Evolutionary conservation across 2,888 invertebrate species (phyloP), one percentile per base, ranked within the genome.

Genomic region (Abscondita cerata): DNA sequence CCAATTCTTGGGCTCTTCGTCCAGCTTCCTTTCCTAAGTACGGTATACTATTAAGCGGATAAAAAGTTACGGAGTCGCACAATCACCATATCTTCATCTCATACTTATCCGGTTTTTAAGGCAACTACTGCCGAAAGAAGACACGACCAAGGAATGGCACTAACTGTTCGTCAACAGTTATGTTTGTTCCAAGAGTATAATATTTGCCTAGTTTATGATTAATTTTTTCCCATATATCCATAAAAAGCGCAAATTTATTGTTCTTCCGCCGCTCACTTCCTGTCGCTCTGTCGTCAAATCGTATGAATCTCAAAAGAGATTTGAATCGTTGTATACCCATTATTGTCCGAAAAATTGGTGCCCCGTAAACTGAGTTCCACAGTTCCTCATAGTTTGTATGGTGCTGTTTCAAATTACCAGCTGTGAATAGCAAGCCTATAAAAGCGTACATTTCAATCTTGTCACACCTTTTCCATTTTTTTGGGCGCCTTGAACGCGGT

Each of bases 131-230:
- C 34, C 51, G 46, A 50, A 63, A 62, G 12, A 40, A 33, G 18
- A 56, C 47, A n/a, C 54, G 36, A 40, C 55, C 55, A 15, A 25
- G 31, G 52, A 50, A 62, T 52, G 58, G 52, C 33, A 61, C 47
- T n/a, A 57, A 31, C 36, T 64, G 64, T 40, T 62, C 53, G 52
- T 62, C 47, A 31, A 64, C 31, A 11, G 38, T 46, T 25, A 57
- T 18, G 48, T 62, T 53, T 59, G 52, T 52, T 58, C 58, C 53
- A 13, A 58, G 62, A 15, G 58, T 47, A 48, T 62, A 56, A 47
- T 55, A 52, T 34, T 63, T 59, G n/a, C 13, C 1, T 46, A 54
- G 15, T 9, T 60, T 60, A 16, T 38, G 16, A 31, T 31, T 31
- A 31, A 31, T 31, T 31, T 31, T 31, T 31, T 50, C 52, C n/a